Conservation (phyloP, 2,113 vertebrate species). For the Piprites chloris region DNA sequence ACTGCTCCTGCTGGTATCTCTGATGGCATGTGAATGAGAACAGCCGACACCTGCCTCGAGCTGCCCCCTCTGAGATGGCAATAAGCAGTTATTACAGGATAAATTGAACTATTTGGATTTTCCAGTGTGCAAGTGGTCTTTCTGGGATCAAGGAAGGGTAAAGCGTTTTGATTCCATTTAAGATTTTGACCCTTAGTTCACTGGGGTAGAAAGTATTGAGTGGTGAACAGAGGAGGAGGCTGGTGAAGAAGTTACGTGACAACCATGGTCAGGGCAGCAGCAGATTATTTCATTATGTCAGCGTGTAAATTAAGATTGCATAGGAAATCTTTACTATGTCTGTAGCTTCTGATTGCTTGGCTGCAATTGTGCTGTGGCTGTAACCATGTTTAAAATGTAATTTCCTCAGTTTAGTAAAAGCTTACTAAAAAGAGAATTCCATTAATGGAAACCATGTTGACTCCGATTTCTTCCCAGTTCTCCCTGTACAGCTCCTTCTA, state of each 20-base stretch:
- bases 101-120: background rate
- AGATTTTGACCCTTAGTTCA: background rate
- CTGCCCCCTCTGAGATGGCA: background rate
- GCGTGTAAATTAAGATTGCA: background rate
- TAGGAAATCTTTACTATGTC: constrained; percentile 6
- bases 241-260: rapidly evolving
- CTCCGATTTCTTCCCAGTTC: background rate
- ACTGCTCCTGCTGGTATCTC: background rate
- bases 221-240: background rate
- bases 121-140: background rate
- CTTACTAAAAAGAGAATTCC: constrained; percentile 10
- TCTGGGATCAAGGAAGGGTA: background rate
- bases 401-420: constrained; percentile 14
- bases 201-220: background rate
- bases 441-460: constrained; percentile 14
- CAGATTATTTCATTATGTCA: background rate
- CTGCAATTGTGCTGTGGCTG: background rate
- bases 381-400: background rate
- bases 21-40: rapidly evolving
- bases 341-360: background rate
- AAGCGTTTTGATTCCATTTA: background rate
- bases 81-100: background rate
- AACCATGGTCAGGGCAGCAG: background rate
- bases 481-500: background rate
- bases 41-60: background rate